Evolutionary conservation across 2,797 vertebrate genomes (phyloP), one percentile per base, ranked within the genome.

Genomic region (Phalloptychus januarius): DNA sequence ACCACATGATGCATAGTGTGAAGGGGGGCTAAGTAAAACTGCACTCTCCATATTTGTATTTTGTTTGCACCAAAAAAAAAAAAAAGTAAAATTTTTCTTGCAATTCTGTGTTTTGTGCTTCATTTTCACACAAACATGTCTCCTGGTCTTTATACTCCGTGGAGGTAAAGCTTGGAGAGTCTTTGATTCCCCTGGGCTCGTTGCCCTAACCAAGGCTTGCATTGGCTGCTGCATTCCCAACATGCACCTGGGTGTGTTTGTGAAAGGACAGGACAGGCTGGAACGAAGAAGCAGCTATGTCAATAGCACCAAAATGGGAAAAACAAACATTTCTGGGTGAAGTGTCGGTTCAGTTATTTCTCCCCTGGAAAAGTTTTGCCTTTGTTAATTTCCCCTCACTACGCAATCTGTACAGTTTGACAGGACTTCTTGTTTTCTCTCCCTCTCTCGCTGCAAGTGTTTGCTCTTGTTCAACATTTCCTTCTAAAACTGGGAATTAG

Each of bases 231-330:
- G 79, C 78, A 20, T 87, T 90, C 90, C 91, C 92, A 89, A 78
- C 83, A 86, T 92, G 89, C 93, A 93, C 90, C 93, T 95, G 94
- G 90, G 84, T 87, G 85, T 92, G 91, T 94, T 93, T 94, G 91
- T 92, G 84, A 92, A 94, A 95, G 88, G 91, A 93, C 93, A 93
- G 90, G 93, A 93, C 89, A 83, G 92, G 90, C 92, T 86, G 89
- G 92, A 95, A 94, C 82, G 91, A 91, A 93, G 89, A 83, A 94
- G 83, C 94, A 94, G 94, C 93, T 94, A 95, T 93, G 93, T 94
- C 93, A 95, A 96, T 92, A 95, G 70, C 54, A 75, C 54, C 85
- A 88, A 93, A 94, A 94, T 89, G 90, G 84, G 90, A 92, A 94
- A 95, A 95, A 94, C 91, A 95, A 96, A 95, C 92, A 94, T 84